A percentile compares a stretch with the other conserved stretches of the same genome.
phyloP scores from a whole-genome alignment of 1,140 invertebrate species.

The Leptinotarsa lineolata region DNA sequence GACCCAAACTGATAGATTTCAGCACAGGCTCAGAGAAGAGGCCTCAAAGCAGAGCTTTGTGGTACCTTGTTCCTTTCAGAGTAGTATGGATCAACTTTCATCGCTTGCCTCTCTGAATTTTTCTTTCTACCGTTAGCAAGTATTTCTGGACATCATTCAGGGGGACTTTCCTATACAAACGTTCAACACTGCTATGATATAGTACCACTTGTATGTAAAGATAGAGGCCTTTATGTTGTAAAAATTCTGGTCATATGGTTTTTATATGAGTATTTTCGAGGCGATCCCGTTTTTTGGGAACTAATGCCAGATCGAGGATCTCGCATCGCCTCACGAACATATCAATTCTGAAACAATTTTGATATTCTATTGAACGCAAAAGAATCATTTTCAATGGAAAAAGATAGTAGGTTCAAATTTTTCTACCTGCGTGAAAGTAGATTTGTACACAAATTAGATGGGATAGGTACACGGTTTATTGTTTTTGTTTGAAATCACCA shows the following conservation, averaged over 20 bases:
- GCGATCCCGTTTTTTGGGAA: background rate
- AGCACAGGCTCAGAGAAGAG: background rate
- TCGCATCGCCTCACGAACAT: conserved; percentile 11
- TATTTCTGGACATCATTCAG: background rate
- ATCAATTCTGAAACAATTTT: conserved; percentile 21
- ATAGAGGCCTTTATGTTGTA: conserved; percentile 16
- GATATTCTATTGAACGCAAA: conserved; percentile 17
- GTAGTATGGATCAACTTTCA: too few relatives aligned
- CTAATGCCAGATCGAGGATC: background rate
- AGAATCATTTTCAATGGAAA: conserved; percentile 8
- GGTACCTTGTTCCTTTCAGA: too few relatives aligned
- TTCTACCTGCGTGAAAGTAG: background rate
- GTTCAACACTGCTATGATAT: background rate
- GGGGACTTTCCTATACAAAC: background rate
- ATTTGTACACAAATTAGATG: conserved; percentile 15
- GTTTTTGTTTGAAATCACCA: conserved; percentile 1
- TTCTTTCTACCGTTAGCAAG: background rate
- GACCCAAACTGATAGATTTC: background rate
- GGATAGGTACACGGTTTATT: background rate
- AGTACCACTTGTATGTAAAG: conserved; percentile 15
- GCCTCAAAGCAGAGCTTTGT: background rate
- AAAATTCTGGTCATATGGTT: conserved; percentile 15
- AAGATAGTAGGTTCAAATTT: background rate
- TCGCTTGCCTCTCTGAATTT: background rate
- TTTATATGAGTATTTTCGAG: conserved; percentile 22